Evolutionary conservation across 2,797 vertebrate genomes (phyloP).

Genomic region (Argentina silus): DNA sequence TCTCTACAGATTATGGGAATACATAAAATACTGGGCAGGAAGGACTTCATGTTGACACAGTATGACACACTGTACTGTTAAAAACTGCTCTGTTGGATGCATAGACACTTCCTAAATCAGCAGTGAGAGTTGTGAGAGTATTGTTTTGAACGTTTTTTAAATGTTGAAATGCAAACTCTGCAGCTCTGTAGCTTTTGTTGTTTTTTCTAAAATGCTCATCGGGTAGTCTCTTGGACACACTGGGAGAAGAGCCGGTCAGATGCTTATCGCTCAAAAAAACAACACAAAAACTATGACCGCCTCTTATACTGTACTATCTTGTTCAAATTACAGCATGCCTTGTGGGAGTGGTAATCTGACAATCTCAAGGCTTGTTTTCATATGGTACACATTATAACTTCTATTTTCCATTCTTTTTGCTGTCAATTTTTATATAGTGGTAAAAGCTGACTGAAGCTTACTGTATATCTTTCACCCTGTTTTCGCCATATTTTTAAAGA

Average conservation of each 20-base stretch:
- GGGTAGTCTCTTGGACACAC: not conserved
- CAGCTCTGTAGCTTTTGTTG: too few relatives aligned
- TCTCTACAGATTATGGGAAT: not conserved
- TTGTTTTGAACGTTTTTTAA: too few relatives aligned
- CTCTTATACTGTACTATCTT: not conserved
- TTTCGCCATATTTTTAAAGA: too few relatives aligned
- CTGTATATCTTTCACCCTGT: too few relatives aligned
- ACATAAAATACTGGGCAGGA: not conserved
- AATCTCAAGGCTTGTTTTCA: slow-evolving; percentile 36
- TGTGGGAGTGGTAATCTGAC: slow-evolving; percentile 36
- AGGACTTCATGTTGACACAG: not conserved
- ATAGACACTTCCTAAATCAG: not conserved
- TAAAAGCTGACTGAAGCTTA: too few relatives aligned
- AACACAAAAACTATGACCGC: slow-evolving; percentile 19
- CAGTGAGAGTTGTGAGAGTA: not conserved
- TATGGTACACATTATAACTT: slow-evolving; percentile 21
- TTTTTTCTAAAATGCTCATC: too few relatives aligned
- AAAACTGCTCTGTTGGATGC: not conserved
- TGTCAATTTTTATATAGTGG: too few relatives aligned
- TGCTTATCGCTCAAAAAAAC: slow-evolving; percentile 3
- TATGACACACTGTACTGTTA: not conserved
- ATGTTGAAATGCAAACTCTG: too few relatives aligned
- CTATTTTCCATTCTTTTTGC: not conserved
- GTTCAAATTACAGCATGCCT: slow-evolving; percentile 48
- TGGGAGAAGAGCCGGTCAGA: not conserved